Percentiles rank a stretch among this genome's conserved stretches.
phyloP scores from a whole-genome alignment of 2,888 invertebrate species.

The Nesidiocoris tenuis region DNA sequence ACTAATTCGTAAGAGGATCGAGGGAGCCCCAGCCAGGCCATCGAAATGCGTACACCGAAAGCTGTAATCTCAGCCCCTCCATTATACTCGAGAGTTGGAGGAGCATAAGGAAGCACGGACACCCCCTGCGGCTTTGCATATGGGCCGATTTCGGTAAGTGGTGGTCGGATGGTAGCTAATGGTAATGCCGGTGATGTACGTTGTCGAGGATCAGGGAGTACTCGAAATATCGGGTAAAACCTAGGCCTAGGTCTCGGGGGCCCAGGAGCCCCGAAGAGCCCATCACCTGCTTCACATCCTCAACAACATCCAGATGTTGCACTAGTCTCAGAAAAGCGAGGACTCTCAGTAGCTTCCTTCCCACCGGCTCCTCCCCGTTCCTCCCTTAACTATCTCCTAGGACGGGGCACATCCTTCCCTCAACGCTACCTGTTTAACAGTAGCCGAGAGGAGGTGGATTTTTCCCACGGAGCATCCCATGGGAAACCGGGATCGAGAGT shows the following conservation, averaged over 20 bases:
- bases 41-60: neutral
- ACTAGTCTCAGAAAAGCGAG: neutral
- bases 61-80: neutral
- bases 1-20: neutral
- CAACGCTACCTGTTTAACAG: neutral
- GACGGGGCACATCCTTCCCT: neutral
- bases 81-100: neutral
- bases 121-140: neutral
- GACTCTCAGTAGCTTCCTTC: neutral
- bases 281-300: neutral
- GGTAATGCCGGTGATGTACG: neutral
- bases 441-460: neutral
- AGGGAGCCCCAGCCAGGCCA: too few species aligned
- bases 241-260: neutral
- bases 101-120: neutral
- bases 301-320: neutral
- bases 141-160: neutral
- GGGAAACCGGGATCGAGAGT: neutral
- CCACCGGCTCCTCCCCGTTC: neutral
- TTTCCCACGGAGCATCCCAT: neutral
- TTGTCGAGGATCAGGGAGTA: neutral
- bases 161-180: neutral
- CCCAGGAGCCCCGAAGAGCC: neutral
- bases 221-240: neutral
- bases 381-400: neutral